These are phyloP conservation scores for Caloenas nicobarica DNA, from an alignment of 2,113 vertebrate genomes.

Conservation along the genomic window DNA sequence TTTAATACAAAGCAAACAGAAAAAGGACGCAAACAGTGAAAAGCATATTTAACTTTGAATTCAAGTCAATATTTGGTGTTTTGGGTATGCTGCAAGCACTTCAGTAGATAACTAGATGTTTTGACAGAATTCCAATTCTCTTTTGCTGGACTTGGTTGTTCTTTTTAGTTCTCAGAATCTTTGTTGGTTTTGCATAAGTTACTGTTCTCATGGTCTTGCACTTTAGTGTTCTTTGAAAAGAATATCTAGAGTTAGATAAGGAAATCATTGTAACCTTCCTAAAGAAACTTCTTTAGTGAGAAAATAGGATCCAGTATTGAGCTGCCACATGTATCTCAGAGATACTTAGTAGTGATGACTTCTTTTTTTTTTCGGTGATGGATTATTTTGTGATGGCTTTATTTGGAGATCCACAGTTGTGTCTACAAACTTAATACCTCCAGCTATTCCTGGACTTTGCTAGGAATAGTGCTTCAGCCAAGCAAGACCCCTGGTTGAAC, in stretches of 20 bases:
- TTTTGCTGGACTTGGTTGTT: background rate
- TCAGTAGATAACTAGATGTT: background rate
- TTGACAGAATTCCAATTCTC: background rate
- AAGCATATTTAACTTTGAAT: background rate
- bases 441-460: background rate
- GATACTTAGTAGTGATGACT: background rate
- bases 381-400: background rate
- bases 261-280: background rate
- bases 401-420: background rate
- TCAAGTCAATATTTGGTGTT: background rate
- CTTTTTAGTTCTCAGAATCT: background rate
- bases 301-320: background rate
- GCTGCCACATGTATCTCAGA: background rate
- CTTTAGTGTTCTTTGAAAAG: background rate
- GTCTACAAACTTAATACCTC: background rate
- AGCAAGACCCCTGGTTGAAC: background rate
- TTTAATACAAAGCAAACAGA: constrained; percentile 11
- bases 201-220: background rate
- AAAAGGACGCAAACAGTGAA: background rate
- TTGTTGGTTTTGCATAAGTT: background rate
- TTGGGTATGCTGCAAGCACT: background rate
- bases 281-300: background rate
- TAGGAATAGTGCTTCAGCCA: background rate
- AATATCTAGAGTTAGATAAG: background rate
- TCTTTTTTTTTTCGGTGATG: background rate